Conservation (phyloP, 2,888 invertebrate genomes). For the Lingula anatina region DNA sequence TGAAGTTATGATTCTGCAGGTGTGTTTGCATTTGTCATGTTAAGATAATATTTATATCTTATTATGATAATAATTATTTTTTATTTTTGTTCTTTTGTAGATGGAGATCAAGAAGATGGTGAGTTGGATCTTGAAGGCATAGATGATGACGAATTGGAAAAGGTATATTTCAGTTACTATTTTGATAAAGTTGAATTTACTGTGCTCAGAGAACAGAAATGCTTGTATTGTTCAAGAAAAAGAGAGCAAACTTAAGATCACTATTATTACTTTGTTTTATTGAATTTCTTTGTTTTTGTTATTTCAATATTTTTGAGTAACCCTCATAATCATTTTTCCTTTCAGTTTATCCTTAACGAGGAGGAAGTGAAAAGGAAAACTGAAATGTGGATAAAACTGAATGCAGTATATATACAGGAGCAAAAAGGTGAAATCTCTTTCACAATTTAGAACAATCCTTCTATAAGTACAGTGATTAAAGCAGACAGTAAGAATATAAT, state of each 20-base stretch:
- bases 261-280: too few relatives aligned
- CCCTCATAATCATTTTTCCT: too few relatives aligned
- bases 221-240: too few relatives aligned
- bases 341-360: conserved; percentile 70
- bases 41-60: neutral
- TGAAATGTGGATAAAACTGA: conserved; percentile 79
- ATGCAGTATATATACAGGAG: conserved; percentile 79
- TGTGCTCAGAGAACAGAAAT: too few relatives aligned
- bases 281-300: neutral
- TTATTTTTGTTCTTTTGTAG: conserved; percentile 4
- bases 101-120: conserved; percentile 31
- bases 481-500: neutral
- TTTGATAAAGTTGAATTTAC: neutral
- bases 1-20: too few relatives aligned
- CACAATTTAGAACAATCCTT: neutral
- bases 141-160: conserved; percentile 86
- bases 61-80: neutral
- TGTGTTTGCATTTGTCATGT: too few relatives aligned
- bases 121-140: conserved; percentile 67
- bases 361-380: conserved; percentile 78
- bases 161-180: conserved; percentile 38
- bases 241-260: too few relatives aligned
- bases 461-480: neutral
- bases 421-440: conserved; percentile 59
- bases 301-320: neutral